Evolutionary conservation across 92 coral and sea anemone genomes (phyloP).

Genomic region (Epizoanthus fatuus): DNA sequence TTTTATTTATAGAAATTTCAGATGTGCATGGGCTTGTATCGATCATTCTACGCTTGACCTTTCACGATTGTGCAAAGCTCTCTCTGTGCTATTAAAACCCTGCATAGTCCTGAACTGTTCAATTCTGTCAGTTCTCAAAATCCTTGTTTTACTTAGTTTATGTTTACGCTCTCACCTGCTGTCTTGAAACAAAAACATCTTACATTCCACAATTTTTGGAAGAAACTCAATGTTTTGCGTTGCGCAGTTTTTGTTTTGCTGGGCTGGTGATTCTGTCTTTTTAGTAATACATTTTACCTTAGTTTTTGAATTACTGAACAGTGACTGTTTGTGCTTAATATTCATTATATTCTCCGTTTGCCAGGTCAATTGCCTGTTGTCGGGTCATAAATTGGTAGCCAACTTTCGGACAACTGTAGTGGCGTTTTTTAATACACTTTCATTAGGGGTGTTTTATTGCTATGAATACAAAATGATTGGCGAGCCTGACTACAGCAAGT

Average conservation of each 20-base stretch:
- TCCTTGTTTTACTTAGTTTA: not conserved
- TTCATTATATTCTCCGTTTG: too few relatives aligned
- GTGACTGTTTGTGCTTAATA: too few relatives aligned
- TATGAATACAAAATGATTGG: not conserved
- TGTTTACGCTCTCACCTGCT: constrained; percentile 31
- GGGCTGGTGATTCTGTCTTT: too few relatives aligned
- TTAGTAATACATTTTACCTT: not conserved
- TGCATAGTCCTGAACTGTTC: too few relatives aligned
- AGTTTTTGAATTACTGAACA: too few relatives aligned
- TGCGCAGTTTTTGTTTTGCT: not conserved
- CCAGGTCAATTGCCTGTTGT: too few relatives aligned
- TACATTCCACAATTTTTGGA: not conserved
- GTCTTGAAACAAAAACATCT: constrained; percentile 23
- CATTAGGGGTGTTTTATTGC: not conserved
- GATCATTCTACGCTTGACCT: not conserved
- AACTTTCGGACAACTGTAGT: too few relatives aligned
- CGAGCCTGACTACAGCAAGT: not conserved
- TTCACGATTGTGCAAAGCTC: not conserved
- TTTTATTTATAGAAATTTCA: not conserved
- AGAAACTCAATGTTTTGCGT: not conserved
- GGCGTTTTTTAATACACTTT: too few relatives aligned
- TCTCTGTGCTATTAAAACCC: too few relatives aligned
- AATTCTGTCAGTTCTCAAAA: too few relatives aligned
- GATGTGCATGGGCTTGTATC: not conserved
- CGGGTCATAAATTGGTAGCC: too few relatives aligned